These are phyloP conservation scores for Hirudinaria manillensis DNA, from an alignment of 2,888 invertebrate genomes.

Conservation along the genomic window DNA sequence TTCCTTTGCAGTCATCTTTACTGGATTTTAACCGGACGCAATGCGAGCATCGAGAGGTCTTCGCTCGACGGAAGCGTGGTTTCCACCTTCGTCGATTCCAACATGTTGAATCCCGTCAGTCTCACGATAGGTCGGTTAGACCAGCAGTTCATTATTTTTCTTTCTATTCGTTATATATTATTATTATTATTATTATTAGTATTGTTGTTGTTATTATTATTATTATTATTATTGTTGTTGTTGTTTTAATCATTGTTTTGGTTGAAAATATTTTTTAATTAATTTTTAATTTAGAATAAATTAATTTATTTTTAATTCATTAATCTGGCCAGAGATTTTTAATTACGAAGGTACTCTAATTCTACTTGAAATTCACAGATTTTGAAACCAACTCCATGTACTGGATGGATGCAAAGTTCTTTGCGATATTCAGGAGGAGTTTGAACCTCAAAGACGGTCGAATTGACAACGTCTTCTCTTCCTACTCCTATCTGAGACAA, in stretches of 20 bases:
- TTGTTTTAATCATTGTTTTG: background rate
- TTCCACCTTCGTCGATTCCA: background rate
- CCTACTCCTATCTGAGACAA: background rate
- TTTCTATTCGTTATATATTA: background rate
- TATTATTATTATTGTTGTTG: background rate
- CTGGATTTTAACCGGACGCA: background rate
- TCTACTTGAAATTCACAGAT: background rate
- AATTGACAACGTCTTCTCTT: background rate
- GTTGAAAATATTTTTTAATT: too few relatives aligned
- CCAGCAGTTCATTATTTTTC: too few relatives aligned
- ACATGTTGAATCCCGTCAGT: background rate
- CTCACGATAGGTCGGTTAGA: background rate
- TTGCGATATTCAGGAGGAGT: background rate
- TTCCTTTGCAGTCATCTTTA: background rate
- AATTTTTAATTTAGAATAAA: too few relatives aligned
- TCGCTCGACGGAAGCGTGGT: background rate
- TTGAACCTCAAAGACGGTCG: background rate
- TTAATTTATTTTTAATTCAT: too few relatives aligned
- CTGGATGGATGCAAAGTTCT: background rate
- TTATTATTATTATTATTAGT: background rate
- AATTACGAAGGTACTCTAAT: too few relatives aligned
- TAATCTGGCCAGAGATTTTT: too few relatives aligned
- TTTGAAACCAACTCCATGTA: background rate
- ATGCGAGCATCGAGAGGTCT: background rate
- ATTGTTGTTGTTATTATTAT: background rate